Evolutionary conservation across 2,888 invertebrate genomes (phyloP), one percentile per base, ranked within the genome.

Genomic region (Catocala sponsa): DNA sequence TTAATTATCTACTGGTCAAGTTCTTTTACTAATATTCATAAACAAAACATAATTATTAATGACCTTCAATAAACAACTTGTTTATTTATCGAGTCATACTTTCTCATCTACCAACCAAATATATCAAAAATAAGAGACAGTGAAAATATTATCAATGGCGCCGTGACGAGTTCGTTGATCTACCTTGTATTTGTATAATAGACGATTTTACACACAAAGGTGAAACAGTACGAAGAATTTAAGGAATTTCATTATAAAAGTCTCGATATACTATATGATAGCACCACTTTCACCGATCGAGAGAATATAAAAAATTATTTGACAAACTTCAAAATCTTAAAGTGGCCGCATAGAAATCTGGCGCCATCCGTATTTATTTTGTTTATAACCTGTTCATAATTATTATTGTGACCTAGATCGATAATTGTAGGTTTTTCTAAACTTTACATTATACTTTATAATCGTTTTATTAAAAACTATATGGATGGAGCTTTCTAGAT

Each of bases 241-340:
- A 5, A 56, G 51, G 76, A 76, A 74, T 76, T 67, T 53, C n/a
- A n/a, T 52, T 59, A 56, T 55, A 55, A 64, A 72, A 62, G 62
- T 49, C 48, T 59, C 52, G 42, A 52, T 33, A 11, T 6, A 0
- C 4, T 13, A 33, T 33, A 46, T 25, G 44, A 32, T 43, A 38
- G n/a, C 46, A 46, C 51, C 62, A 74, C 74, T 74, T 74, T 74
- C 74, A 57, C 74, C 59, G 9, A 49, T 5, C 56, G 55, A 41
- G 62, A 65, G 62, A 63, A 53, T 58, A 41, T 44, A 44, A 44
- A 46, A 15, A 7, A 5, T 38, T 38, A 38, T 38, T 15, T 9
- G 15, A 15, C 13, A 9, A 15, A 9, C 25, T n/a, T n/a, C n/a
- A n/a, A n/a, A n/a, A n/a, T n/a, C n/a, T 10, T 42, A 10, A 15